Evolutionary conservation across 2,888 invertebrate species (phyloP).

Genomic region (Clanis bilineata): DNA sequence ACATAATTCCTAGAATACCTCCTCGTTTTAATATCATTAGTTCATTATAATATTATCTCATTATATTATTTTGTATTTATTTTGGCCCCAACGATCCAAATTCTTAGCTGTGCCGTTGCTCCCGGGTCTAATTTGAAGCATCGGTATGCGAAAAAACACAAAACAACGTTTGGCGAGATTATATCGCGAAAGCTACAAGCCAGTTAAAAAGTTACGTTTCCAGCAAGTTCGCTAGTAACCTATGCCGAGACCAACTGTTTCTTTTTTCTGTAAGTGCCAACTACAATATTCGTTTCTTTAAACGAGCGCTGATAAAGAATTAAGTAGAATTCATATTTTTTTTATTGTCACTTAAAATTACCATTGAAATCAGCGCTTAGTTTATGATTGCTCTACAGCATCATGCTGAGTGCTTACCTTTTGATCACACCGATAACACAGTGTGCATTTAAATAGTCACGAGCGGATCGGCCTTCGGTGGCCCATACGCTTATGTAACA

Average conservation of each 20-base stretch:
- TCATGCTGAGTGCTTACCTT: too few relatives aligned
- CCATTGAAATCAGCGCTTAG: too few relatives aligned
- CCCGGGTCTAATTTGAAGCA: slow-evolving; percentile 5
- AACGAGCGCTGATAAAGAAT: neutral
- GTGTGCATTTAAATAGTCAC: too few relatives aligned
- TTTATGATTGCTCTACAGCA: too few relatives aligned
- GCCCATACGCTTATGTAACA: too few relatives aligned
- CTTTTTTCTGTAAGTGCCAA: neutral
- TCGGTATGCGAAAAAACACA: slow-evolving; percentile 1
- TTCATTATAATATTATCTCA: neutral
- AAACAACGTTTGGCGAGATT: neutral
- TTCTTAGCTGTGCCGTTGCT: slow-evolving; percentile 9
- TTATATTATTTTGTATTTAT: neutral
- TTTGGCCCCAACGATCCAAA: neutral
- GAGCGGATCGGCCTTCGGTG: too few relatives aligned
- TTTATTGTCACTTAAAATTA: too few relatives aligned
- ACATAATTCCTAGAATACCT: neutral
- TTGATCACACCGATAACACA: too few relatives aligned
- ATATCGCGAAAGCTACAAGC: neutral
- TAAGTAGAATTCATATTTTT: too few relatives aligned
- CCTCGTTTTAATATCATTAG: neutral
- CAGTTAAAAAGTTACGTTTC: neutral
- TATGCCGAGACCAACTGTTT: neutral
- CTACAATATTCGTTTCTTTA: neutral
- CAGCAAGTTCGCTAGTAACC: neutral